These are phyloP conservation scores for Listronotus bonariensis DNA, from an alignment of 1,140 invertebrate genomes.

Conservation along the genomic window DNA sequence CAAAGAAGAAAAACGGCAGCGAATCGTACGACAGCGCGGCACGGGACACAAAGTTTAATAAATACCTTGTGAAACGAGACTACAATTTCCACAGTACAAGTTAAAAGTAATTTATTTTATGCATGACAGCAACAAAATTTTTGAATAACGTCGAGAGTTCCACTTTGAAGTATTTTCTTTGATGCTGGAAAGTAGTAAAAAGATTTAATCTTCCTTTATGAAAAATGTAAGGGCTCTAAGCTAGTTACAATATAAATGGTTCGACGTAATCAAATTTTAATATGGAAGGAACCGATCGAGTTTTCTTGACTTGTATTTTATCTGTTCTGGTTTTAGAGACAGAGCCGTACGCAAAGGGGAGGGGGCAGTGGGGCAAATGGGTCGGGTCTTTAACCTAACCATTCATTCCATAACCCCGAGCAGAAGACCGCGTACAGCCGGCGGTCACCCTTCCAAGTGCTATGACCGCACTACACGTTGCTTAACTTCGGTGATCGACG, in stretches of 20 bases:
- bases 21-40: neutral
- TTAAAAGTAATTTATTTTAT: conserved; percentile 37
- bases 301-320: neutral
- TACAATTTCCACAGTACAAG: conserved; percentile 32
- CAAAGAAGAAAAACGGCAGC: too few relatives aligned
- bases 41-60: too few relatives aligned
- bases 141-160: conserved; percentile 32
- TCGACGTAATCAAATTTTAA: conserved; percentile 35
- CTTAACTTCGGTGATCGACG: too few relatives aligned
- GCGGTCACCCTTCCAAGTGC: too few relatives aligned
- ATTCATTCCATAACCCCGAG: too few relatives aligned
- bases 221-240: conserved; percentile 33
- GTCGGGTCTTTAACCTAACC: too few relatives aligned
- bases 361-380: too few relatives aligned
- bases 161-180: conserved; percentile 39
- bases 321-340: neutral
- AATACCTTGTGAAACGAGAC: conserved; percentile 6
- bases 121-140: conserved; percentile 37
- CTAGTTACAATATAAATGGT: conserved; percentile 37
- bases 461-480: too few relatives aligned
- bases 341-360: too few relatives aligned
- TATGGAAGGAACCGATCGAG: conserved; percentile 4
- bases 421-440: too few relatives aligned
- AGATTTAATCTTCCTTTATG: conserved; percentile 39
- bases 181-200: conserved; percentile 26